Percentiles rank a stretch among this genome's conserved stretches.
These are phyloP conservation scores for Dromaius novaehollandiae DNA, from an alignment of 2,113 vertebrate genomes.

Conservation along the genomic window DNA sequence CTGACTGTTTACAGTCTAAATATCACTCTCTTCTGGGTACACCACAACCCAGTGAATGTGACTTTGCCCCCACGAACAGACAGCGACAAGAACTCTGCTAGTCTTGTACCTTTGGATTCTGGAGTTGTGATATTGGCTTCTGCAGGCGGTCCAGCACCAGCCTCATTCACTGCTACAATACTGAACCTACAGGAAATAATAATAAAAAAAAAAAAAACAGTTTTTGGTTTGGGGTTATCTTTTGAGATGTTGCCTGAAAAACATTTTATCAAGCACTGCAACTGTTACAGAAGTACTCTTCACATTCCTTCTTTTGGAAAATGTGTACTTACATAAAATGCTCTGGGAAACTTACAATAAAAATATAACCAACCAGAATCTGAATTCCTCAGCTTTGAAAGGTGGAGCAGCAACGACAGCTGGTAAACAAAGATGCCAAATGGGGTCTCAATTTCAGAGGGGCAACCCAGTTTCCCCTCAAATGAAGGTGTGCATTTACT, in stretches of 20 bases:
- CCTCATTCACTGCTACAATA: conserved; percentile 77
- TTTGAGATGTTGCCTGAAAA: background rate
- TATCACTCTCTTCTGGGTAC: background rate
- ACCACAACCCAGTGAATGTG: accelerated
- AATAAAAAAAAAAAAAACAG: background rate
- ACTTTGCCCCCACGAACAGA: background rate
- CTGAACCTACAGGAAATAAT: conserved; percentile 71
- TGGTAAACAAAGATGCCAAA: background rate
- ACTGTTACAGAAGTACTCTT: background rate
- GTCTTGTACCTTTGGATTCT: conserved; percentile 62
- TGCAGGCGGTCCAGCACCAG: conserved; percentile 74
- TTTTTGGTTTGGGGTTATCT: background rate
- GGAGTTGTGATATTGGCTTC: conserved; percentile 72
- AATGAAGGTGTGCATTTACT: background rate
- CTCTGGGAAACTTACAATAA: background rate
- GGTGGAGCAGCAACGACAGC: background rate
- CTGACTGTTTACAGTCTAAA: background rate
- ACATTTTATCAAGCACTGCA: background rate
- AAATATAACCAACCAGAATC: background rate
- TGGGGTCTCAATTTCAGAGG: background rate
- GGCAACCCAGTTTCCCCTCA: background rate
- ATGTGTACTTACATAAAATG: background rate
- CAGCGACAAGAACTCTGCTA: background rate
- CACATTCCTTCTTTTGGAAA: background rate
- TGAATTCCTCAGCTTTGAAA: background rate